Conservation (phyloP, 35 echinoderm and acorn worm species). For the Apostichopus japonicus region DNA sequence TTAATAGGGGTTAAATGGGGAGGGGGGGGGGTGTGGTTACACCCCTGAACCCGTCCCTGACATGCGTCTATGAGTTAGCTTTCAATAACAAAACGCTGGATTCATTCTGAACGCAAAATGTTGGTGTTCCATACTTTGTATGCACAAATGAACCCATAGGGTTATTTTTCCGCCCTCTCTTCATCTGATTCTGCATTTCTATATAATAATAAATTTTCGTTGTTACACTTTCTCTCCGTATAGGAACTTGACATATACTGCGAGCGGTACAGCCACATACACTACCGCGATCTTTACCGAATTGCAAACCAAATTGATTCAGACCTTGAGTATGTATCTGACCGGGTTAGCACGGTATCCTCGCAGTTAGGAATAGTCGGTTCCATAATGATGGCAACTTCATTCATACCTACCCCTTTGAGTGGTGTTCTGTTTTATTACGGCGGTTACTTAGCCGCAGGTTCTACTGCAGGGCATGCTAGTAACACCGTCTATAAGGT, state of each 20-base stretch:
- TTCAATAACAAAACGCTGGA: too few species aligned
- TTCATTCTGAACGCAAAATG: too few species aligned
- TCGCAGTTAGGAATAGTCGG: neutral
- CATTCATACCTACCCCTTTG: neutral
- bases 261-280: neutral
- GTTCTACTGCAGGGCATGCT: neutral
- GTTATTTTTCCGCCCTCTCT: too few species aligned
- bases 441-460: constrained; percentile 4
- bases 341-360: neutral
- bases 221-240: too few species aligned
- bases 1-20: too few species aligned
- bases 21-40: too few species aligned
- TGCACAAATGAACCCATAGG: too few species aligned
- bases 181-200: too few species aligned
- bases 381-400: neutral
- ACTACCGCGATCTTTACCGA: neutral
- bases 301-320: neutral
- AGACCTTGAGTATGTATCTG: neutral
- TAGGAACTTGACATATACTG: neutral
- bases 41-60: too few species aligned
- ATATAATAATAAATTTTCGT: too few species aligned
- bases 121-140: too few species aligned
- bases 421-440: constrained; percentile 4
- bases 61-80: too few species aligned
- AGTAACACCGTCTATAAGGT: neutral